These are phyloP conservation scores for Ptilorrhoa leucosticta DNA, from an alignment of 2,113 vertebrate species.

Conservation along the genomic window DNA sequence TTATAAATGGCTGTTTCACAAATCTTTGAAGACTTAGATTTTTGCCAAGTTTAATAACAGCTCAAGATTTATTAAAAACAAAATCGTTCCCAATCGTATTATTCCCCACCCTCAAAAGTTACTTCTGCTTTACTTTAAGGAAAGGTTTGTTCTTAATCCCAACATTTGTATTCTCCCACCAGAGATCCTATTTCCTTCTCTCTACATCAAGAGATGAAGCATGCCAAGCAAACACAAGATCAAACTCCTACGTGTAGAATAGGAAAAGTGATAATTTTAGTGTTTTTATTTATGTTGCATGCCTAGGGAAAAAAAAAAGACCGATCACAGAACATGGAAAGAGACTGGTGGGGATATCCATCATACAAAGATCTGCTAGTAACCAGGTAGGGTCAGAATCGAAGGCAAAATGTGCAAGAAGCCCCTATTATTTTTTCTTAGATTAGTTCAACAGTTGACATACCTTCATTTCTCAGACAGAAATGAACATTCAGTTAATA, in stretches of 20 bases:
- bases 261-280: neutral
- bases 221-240: neutral
- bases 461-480: neutral
- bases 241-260: neutral
- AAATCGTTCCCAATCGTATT: neutral
- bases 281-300: neutral
- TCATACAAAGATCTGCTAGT: neutral
- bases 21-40: slow-evolving; percentile 2
- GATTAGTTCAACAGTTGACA: neutral
- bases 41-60: slow-evolving; percentile 10
- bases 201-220: neutral
- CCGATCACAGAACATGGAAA: neutral
- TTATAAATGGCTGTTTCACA: neutral
- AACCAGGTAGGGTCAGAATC: neutral
- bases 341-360: neutral
- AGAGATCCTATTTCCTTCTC: neutral
- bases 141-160: neutral
- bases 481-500: neutral
- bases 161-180: neutral
- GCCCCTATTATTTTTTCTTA: neutral
- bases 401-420: neutral
- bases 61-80: neutral
- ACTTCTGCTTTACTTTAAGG: neutral
- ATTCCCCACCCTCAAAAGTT: neutral
- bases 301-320: neutral